Conservation (phyloP, 2,113 vertebrate species). For the Pseudonaja textilis region DNA sequence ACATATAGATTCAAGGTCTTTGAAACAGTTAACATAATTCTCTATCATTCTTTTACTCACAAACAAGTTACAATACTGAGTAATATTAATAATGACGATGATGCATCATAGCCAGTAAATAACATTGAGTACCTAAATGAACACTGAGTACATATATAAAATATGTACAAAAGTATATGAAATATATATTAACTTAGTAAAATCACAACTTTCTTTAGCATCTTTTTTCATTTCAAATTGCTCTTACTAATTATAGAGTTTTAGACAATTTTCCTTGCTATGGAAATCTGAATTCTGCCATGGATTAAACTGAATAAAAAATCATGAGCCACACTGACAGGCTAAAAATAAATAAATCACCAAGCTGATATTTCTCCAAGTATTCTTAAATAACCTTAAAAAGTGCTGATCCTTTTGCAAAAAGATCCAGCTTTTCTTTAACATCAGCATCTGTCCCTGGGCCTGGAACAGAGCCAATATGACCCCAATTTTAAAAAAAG, state of each 20-base stretch:
- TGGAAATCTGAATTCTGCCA: background rate
- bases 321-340: background rate
- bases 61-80: background rate
- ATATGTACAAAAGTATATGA: background rate
- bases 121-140: background rate
- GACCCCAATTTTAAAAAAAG: background rate
- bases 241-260: background rate
- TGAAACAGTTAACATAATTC: background rate
- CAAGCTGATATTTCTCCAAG: background rate
- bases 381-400: background rate
- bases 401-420: background rate
- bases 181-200: background rate
- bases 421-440: background rate
- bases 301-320: background rate
- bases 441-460: background rate
- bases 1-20: background rate
- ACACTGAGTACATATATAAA: background rate
- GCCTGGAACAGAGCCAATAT: background rate
- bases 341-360: background rate
- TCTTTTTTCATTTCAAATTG: background rate
- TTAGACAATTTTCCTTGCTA: background rate
- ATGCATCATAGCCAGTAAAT: background rate
- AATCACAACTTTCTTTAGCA: background rate
- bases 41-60: background rate
- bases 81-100: background rate